Evolutionary conservation across 92 coral and sea anemone species (phyloP).

Genomic region (Umimayanthus chanpuru): DNA sequence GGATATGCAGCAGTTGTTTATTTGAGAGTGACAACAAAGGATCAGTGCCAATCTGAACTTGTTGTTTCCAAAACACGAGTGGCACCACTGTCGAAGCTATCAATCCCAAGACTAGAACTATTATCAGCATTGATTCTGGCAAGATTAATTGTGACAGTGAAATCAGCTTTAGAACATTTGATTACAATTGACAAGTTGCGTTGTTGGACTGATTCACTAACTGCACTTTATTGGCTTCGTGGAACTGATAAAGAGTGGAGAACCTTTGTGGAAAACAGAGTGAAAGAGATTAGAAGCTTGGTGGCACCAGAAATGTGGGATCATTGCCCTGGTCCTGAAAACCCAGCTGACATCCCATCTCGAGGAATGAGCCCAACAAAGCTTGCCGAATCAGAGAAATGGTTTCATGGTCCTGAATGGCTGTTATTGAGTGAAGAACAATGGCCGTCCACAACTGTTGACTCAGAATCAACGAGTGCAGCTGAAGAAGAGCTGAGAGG

Average conservation of each 20-base stretch:
- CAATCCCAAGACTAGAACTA: conserved; percentile 7
- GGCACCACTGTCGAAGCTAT: neutral
- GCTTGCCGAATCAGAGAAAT: neutral
- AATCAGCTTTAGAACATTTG: conserved; percentile 13
- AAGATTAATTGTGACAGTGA: neutral
- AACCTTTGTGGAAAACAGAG: conserved; percentile 21
- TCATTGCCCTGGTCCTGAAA: conserved; percentile 8
- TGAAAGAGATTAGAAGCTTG: conserved; percentile 20
- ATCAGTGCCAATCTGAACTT: conserved; percentile 27
- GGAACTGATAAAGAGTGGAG: conserved; percentile 34
- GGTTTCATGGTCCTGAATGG: conserved; percentile 38
- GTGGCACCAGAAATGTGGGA: conserved; percentile 26
- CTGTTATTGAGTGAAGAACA: conserved; percentile 4
- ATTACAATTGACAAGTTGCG: conserved; percentile 1
- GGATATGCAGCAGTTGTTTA: conserved; percentile 41
- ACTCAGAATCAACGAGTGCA: neutral
- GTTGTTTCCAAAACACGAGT: conserved; percentile 18
- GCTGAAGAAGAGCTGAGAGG: conserved; percentile 16
- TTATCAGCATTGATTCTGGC: conserved; percentile 28
- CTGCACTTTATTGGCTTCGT: conserved; percentile 22
- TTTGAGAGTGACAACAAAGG: conserved; percentile 1
- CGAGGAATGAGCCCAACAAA: conserved; percentile 17
- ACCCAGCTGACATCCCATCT: conserved; percentile 25
- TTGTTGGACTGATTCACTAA: conserved; percentile 22
- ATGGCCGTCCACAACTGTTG: conserved; percentile 7